phyloP scores from a whole-genome alignment of 2,113 vertebrate species.

The Vicugna pacos region DNA sequence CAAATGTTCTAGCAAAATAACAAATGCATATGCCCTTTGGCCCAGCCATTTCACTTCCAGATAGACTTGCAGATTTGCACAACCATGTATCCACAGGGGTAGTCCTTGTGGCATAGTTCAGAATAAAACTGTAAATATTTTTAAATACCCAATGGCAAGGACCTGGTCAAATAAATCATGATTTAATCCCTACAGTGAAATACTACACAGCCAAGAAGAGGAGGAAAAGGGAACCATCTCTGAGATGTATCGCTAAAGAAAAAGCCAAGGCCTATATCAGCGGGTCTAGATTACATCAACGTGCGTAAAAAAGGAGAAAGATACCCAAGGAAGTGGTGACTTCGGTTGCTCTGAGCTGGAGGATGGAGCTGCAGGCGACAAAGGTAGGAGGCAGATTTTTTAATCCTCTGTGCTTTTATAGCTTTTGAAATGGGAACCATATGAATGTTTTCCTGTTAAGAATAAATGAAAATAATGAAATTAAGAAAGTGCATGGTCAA shows the following conservation, averaged over 20 bases:
- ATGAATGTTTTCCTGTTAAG: background rate
- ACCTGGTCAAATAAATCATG: background rate
- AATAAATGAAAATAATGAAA: background rate
- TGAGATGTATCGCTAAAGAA: background rate
- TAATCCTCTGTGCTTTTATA: background rate
- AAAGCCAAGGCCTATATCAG: background rate
- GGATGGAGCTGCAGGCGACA: background rate
- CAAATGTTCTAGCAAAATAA: background rate
- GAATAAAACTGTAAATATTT: background rate
- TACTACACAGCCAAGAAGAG: background rate
- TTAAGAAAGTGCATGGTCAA: background rate
- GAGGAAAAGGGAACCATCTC: background rate
- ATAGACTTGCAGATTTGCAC: background rate
- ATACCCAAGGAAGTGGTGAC: background rate
- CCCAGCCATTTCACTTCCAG: background rate
- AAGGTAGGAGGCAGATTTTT: background rate
- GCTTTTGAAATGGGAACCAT: background rate
- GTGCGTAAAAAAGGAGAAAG: background rate
- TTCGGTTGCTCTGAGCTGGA: background rate
- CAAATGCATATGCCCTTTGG: background rate
- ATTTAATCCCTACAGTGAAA: background rate
- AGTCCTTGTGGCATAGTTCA: background rate
- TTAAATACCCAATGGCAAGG: background rate
- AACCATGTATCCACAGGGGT: background rate
- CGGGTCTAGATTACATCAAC: fast-evolving